Conservation (phyloP, 2,797 vertebrate genomes). For the Pangasius mekongensis region DNA sequence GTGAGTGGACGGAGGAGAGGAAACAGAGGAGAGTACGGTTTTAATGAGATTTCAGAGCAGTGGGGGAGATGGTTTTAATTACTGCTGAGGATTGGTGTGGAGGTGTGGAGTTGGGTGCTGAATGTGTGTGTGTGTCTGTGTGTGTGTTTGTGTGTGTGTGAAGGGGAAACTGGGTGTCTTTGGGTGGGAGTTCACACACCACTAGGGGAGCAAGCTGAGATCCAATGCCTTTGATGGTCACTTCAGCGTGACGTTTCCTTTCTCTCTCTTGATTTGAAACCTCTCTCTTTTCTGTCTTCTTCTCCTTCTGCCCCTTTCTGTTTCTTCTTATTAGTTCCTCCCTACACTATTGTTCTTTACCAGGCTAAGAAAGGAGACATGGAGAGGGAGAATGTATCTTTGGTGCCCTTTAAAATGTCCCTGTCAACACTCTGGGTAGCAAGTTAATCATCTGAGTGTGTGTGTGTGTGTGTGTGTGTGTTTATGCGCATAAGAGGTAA, state of each 20-base stretch:
- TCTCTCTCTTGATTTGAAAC: not conserved
- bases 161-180: conserved; percentile 76
- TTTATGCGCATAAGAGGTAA: not conserved
- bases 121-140: conserved; percentile 31
- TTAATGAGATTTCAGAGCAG: conserved; percentile 96
- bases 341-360: conserved; percentile 73
- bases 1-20: conserved; percentile 78
- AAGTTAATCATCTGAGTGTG: conserved; percentile 67
- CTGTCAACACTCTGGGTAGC: conserved; percentile 62
- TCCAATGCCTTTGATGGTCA: conserved; percentile 93
- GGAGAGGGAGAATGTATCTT: conserved; percentile 67
- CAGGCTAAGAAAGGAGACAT: conserved; percentile 66
- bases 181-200: conserved; percentile 95
- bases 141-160: conserved; percentile 30
- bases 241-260: conserved; percentile 80
- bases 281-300: conserved; percentile 55
- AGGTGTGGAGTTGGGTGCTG: conserved; percentile 43
- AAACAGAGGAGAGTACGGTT: conserved; percentile 85
- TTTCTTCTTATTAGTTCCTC: conserved; percentile 73
- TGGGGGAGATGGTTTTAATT: conserved; percentile 98
- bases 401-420: conserved; percentile 66
- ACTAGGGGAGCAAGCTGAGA: conserved; percentile 94
- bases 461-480: conserved; percentile 1
- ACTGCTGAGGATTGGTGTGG: conserved; percentile 86
- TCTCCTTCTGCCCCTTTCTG: conserved; percentile 74